These are phyloP conservation scores for Xanthostigma xanthostigma DNA, from an alignment of 2,888 invertebrate species.

Conservation along the genomic window DNA sequence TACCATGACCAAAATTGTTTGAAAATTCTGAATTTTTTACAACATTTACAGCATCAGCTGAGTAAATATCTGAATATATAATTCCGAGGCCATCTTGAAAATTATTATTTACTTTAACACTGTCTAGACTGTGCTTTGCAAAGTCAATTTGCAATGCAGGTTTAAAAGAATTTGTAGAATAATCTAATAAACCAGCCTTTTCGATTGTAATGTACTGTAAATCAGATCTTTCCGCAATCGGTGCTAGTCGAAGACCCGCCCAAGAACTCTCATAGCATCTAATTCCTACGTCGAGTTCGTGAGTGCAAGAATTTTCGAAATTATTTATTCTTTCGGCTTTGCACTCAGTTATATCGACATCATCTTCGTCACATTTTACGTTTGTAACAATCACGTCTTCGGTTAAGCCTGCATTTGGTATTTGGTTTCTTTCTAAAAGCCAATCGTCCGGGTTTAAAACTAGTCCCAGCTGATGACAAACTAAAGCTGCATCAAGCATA, in stretches of 20 bases:
- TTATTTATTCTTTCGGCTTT: constrained; percentile 58
- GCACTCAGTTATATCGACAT: constrained; percentile 80
- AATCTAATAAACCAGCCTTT: constrained; percentile 87
- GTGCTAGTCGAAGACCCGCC: constrained; percentile 86
- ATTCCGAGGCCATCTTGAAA: constrained; percentile 88
- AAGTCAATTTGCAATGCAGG: constrained; percentile 83
- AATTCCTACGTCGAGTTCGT: constrained; percentile 77
- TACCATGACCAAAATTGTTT: constrained; percentile 74
- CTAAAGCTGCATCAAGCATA: constrained; percentile 76
- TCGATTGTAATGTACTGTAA: constrained; percentile 80
- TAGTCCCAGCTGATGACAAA: constrained; percentile 88
- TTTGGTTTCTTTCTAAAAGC: constrained; percentile 67
- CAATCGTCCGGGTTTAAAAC: constrained; percentile 86
- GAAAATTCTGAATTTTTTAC: constrained; percentile 74
- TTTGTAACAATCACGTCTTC: constrained; percentile 71
- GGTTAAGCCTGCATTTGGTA: constrained; percentile 61
- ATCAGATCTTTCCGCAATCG: constrained; percentile 72
- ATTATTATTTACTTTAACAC: constrained; percentile 67
- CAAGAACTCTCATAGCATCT: constrained; percentile 83
- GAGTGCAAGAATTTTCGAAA: constrained; percentile 79
- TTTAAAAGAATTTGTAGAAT: constrained; percentile 72
- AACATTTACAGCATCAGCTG: constrained; percentile 65
- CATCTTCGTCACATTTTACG: constrained; percentile 81
- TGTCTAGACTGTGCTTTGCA: constrained; percentile 67
- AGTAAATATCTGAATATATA: constrained; percentile 86